phyloP scores from a whole-genome alignment of 2,113 vertebrate genomes.

The Speoplatyrhinus poulsoni region DNA sequence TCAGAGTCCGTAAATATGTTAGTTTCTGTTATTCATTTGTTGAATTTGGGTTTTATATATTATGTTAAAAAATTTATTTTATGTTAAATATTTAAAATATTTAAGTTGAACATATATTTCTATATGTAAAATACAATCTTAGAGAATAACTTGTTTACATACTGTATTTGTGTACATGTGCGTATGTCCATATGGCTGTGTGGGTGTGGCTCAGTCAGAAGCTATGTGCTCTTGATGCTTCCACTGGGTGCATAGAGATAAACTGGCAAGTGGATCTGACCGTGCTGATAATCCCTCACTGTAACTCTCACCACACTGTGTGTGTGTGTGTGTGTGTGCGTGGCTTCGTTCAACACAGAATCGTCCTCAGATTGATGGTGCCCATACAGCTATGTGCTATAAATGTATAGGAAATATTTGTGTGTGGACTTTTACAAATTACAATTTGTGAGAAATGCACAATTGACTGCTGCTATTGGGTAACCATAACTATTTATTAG shows the following conservation, averaged over 20 bases:
- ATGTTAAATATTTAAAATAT: too few species aligned
- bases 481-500: too few species aligned
- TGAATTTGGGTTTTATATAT: too few species aligned
- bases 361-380: conserved; percentile 38
- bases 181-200: conserved; percentile 1
- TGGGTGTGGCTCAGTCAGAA: conserved; percentile 56
- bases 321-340: too few species aligned
- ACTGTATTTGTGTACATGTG: not conserved
- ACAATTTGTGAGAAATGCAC: too few species aligned
- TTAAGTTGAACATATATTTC: too few species aligned
- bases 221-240: conserved; percentile 22
- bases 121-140: too few species aligned
- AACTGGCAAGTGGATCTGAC: conserved; percentile 39
- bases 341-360: conserved; percentile 10
- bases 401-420: not conserved
- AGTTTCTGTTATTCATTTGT: too few species aligned
- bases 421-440: too few species aligned
- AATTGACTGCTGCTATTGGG: too few species aligned
- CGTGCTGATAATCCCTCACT: conserved; percentile 56
- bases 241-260: conserved; percentile 65
- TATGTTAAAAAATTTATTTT: too few species aligned
- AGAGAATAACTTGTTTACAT: too few species aligned
- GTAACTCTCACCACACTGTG: conserved; percentile 28
- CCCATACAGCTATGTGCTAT: not conserved
- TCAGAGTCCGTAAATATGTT: not conserved